phyloP scores from a whole-genome alignment of 2,797 vertebrate species.

The Anabas testudineus region DNA sequence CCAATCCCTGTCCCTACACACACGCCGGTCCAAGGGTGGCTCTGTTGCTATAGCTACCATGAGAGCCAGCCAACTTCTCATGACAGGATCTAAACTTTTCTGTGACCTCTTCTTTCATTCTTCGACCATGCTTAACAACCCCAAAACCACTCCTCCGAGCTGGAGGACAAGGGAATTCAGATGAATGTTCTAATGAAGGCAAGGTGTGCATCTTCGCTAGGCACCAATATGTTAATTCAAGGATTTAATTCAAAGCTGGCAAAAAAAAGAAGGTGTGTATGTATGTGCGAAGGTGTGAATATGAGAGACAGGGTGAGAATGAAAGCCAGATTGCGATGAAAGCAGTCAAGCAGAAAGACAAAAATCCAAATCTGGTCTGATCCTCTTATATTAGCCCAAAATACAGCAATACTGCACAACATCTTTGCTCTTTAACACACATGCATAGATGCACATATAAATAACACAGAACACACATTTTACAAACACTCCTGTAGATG shows the following conservation, averaged over 20 bases:
- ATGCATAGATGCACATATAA: not conserved
- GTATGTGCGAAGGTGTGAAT: not conserved
- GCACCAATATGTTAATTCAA: constrained; percentile 44
- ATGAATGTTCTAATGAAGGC: constrained; percentile 37
- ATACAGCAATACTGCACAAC: constrained; percentile 22
- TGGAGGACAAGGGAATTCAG: not conserved
- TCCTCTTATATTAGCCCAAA: constrained; percentile 46
- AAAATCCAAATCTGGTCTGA: constrained; percentile 59
- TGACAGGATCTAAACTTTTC: constrained; percentile 43
- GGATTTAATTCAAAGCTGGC: constrained; percentile 33
- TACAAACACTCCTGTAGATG: not conserved
- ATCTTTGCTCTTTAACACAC: constrained; percentile 30
- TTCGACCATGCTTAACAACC: constrained; percentile 12
- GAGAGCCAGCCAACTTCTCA: constrained; percentile 21
- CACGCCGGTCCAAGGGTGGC: constrained; percentile 26
- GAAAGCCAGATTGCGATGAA: constrained; percentile 28
- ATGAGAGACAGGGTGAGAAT: constrained; percentile 24
- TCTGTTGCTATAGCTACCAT: constrained; percentile 44
- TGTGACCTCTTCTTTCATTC: constrained; percentile 45
- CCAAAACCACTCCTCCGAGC: not conserved
- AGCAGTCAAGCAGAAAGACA: constrained; percentile 48
- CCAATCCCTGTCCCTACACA: constrained; percentile 35
- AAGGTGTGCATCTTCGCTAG: constrained; percentile 28
- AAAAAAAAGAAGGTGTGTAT: constrained; percentile 15
- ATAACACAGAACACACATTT: constrained; percentile 15